A percentile compares a stretch with the other conserved stretches of the same genome.
These are phyloP conservation scores for Heliocidaris erythrogramma DNA, from an alignment of 35 echinoderm and acorn worm genomes.

Conservation along the genomic window DNA sequence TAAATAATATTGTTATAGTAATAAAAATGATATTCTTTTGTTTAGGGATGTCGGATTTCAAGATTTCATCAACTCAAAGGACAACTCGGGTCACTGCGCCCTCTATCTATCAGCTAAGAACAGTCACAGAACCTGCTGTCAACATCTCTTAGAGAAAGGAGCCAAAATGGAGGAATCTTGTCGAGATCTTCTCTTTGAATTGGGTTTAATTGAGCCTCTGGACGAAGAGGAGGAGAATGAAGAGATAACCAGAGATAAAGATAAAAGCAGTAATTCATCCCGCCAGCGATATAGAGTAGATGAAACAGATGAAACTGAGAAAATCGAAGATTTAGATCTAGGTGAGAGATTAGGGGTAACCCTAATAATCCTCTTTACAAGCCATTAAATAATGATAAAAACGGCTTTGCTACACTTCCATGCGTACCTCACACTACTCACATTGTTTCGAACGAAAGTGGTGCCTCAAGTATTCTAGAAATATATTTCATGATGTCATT, in stretches of 20 bases:
- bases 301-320: neutral
- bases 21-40: neutral
- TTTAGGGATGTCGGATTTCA: neutral
- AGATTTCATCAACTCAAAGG: conserved; percentile 34
- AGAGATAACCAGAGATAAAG: neutral
- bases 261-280: neutral
- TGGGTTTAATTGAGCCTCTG: neutral
- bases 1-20: no score
- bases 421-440: neutral
- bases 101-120: conserved; percentile 14
- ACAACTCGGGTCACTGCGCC: neutral
- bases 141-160: conserved; percentile 14
- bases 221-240: conserved; percentile 13
- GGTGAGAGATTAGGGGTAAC: conserved; percentile 18
- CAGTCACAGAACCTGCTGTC: neutral
- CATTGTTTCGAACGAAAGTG: neutral
- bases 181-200: neutral
- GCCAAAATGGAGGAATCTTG: neutral
- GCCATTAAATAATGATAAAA: neutral
- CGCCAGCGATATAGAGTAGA: conserved; percentile 28
- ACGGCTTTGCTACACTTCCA: neutral
- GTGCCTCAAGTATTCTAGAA: neutral
- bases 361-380: neutral
- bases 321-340: conserved; percentile 48
- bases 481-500: neutral